Conservation (phyloP, 2,888 invertebrate species). For the Tetheella fluctuosa region DNA sequence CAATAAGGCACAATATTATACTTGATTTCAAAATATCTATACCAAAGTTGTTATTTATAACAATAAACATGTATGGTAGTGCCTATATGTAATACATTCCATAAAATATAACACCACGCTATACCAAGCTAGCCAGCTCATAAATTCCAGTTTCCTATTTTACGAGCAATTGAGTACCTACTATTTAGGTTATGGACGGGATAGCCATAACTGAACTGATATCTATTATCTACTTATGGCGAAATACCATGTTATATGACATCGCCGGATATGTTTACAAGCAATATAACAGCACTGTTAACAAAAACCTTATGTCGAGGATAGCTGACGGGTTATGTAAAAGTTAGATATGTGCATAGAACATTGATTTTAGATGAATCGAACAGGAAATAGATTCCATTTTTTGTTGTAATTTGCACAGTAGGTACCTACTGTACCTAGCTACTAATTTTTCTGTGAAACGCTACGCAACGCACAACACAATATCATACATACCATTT, state of each 20-base stretch:
- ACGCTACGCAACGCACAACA: neutral
- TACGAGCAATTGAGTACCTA: constrained; percentile 24
- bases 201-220: constrained; percentile 2
- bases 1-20: too few relatives aligned
- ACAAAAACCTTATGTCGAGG: too few relatives aligned
- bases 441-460: neutral
- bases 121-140: constrained; percentile 20
- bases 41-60: too few relatives aligned
- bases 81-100: too few relatives aligned
- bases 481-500: constrained; percentile 44
- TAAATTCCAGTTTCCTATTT: constrained; percentile 30
- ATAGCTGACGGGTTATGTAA: too few relatives aligned
- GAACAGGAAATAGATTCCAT: too few relatives aligned
- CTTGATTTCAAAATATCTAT: too few relatives aligned
- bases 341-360: too few relatives aligned
- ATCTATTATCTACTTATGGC: neutral
- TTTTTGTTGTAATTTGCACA: too few relatives aligned
- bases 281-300: neutral
- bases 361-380: too few relatives aligned
- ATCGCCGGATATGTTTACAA: neutral
- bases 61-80: too few relatives aligned
- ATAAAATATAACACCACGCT: constrained; percentile 6
- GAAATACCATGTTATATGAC: neutral
- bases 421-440: too few relatives aligned
- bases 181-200: constrained; percentile 2